These are phyloP conservation scores for Danaus melanippus DNA, from an alignment of 1,140 invertebrate genomes.

Conservation along the genomic window DNA sequence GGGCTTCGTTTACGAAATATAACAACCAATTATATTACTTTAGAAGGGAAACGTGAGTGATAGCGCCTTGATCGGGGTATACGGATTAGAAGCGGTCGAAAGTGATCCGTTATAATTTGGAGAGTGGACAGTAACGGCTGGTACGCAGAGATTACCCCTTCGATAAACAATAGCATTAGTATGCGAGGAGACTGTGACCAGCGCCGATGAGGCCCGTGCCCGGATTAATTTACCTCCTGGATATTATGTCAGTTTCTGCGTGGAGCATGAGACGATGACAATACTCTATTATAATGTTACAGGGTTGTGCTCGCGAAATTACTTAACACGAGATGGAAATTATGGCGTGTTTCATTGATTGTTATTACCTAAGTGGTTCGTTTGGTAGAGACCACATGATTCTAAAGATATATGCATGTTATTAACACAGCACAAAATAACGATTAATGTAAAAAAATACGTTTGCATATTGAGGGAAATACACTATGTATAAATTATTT, in stretches of 20 bases:
- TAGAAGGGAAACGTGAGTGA: slow-evolving; percentile 8
- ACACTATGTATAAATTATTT: too few relatives aligned
- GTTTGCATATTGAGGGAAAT: too few relatives aligned
- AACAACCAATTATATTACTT: too few relatives aligned
- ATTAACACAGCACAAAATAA: too few relatives aligned
- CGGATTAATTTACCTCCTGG: slow-evolving; percentile 67
- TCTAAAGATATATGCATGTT: too few relatives aligned
- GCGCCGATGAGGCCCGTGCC: slow-evolving; percentile 60
- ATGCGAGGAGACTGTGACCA: slow-evolving; percentile 67
- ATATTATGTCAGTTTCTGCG: slow-evolving; percentile 58
- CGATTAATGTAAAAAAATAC: too few relatives aligned
- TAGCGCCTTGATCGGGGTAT: slow-evolving; percentile 25
- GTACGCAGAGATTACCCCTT: slow-evolving; percentile 68
- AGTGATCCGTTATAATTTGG: slow-evolving; percentile 70
- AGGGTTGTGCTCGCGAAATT: too few relatives aligned
- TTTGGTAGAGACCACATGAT: too few relatives aligned
- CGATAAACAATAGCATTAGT: slow-evolving; percentile 72
- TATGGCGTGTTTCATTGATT: background rate
- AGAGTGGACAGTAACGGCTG: slow-evolving; percentile 65
- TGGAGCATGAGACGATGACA: slow-evolving; percentile 32
- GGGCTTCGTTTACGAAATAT: too few relatives aligned
- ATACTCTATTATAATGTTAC: slow-evolving; percentile 32
- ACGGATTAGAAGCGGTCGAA: slow-evolving; percentile 56
- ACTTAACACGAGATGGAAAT: background rate
- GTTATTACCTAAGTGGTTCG: too few relatives aligned